Percentiles rank a stretch among this genome's conserved stretches.
phyloP scores from a whole-genome alignment of 2,797 vertebrate genomes.

The Micromesistius poutassou region DNA sequence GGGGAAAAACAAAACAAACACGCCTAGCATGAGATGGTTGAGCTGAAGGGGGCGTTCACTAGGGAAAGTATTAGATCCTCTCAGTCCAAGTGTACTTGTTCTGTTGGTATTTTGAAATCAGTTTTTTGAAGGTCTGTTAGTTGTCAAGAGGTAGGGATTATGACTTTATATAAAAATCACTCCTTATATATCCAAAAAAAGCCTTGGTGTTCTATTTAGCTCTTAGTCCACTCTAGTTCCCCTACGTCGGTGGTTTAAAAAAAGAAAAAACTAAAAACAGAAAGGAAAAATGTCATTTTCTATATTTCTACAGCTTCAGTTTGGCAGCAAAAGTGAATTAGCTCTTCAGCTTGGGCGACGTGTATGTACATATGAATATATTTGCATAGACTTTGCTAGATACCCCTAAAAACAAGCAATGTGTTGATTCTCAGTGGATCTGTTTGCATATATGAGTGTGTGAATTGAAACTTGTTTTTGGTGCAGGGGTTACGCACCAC shows the following conservation, averaged over 20 bases:
- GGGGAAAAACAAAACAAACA: not conserved
- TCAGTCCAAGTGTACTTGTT: constrained; percentile 68
- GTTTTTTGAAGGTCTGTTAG: constrained; percentile 65
- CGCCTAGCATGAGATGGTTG: constrained; percentile 46
- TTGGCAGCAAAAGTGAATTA: constrained; percentile 67
- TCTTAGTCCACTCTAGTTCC: constrained; percentile 53
- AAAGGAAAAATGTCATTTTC: constrained; percentile 66
- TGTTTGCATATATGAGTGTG: constrained; percentile 78
- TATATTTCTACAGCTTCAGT: constrained; percentile 74
- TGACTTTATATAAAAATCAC: constrained; percentile 70
- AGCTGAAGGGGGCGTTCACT: constrained; percentile 50
- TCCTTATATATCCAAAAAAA: constrained; percentile 60
- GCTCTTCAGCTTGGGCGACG: constrained; percentile 66
- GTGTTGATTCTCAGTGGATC: constrained; percentile 81
- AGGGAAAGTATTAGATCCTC: constrained; percentile 60
- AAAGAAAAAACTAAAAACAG: constrained; percentile 36
- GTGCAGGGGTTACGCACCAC: constrained; percentile 55
- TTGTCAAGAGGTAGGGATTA: constrained; percentile 65
- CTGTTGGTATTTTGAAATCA: constrained; percentile 62
- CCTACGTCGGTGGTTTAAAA: constrained; percentile 67
- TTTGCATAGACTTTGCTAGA: constrained; percentile 80
- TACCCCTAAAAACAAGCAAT: constrained; percentile 78
- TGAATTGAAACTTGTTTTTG: constrained; percentile 51
- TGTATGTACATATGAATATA: constrained; percentile 78
- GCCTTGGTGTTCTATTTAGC: constrained; percentile 71